A percentile compares a stretch with the other conserved stretches of the same genome.
These are phyloP conservation scores for Phaethornis superciliosus DNA, from an alignment of 2,113 vertebrate genomes.

Conservation along the genomic window DNA sequence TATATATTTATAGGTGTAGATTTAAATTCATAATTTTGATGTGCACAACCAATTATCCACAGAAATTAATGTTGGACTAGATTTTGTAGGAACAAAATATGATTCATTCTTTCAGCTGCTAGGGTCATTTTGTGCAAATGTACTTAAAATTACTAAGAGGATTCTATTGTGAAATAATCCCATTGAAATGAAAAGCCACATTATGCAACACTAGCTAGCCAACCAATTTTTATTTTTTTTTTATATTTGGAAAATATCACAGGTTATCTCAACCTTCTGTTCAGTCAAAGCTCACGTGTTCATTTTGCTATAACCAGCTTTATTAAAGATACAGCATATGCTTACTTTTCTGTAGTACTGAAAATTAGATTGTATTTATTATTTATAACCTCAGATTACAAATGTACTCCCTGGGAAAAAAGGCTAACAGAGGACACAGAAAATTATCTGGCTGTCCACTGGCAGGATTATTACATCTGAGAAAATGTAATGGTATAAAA, in stretches of 20 bases:
- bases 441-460: not conserved
- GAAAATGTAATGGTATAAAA: not conserved
- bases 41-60: not conserved
- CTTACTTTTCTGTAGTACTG: not conserved
- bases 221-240: not conserved
- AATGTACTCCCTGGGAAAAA: not conserved
- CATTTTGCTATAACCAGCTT: not conserved
- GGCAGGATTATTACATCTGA: not conserved
- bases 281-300: not conserved
- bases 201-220: not conserved
- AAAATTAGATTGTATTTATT: constrained; percentile 1
- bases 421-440: not conserved
- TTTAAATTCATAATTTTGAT: not conserved
- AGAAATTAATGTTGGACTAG: constrained; percentile 9
- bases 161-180: constrained; percentile 17
- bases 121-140: not conserved
- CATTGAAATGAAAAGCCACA: not conserved
- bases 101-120: constrained; percentile 4
- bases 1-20: not conserved
- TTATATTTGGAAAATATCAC: not conserved
- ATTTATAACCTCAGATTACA: not conserved
- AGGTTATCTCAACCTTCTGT: constrained; percentile 23
- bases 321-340: not conserved
- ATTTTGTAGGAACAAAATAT: not conserved
- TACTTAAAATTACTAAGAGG: not conserved